Base-by-base conservation (phyloP, 2,113 vertebrate species). In the Laticauda laticaudata region DNA sequence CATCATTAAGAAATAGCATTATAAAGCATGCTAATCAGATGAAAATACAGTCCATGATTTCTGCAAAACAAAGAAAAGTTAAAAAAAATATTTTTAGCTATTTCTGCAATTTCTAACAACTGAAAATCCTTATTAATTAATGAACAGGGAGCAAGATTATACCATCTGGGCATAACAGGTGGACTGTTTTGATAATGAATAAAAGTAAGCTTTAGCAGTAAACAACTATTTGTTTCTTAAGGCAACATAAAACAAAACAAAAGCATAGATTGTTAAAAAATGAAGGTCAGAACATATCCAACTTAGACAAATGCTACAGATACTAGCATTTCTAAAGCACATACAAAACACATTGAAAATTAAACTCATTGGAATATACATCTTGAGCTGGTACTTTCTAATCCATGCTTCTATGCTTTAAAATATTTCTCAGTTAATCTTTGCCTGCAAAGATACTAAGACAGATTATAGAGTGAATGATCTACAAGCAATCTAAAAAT, bases 181-280 rank as follows among this genome's bases (percentile, higher is more conserved):
- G 92, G 94, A 89, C 54, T 29, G 45, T 93, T 96, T 93, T 92
- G 94, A 29, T 93, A 9, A 51, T 5, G 89, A 91, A 57, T 75
- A 64, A 92, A 95, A 92, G 0, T 57, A 43, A 91, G 53, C 69
- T 92, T 75, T 12, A 90, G 26, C 23, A 48, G 34, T 34, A 92
- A 96, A 88, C 2, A 56, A 88, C 91, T 96, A 92, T 64, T 11
- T 34, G 93, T 90, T 96, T 64, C 24, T 20, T 81, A 45, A 57
- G 45, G 0, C 90, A 54, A 91, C 45, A 23, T 34, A 20, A 51
- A 20, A 93, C 34, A 92, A 91, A 57, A 34, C 39, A 26, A 89
- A 56, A 39, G 20, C 75, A 54, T 24, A 45, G 29, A 54, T 61
- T 87, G 91, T 54, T 56, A 85, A 88, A 51, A 94, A 90, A 45